Evolutionary conservation across 2,113 vertebrate species (phyloP).

Genomic region (Platanista minor): DNA sequence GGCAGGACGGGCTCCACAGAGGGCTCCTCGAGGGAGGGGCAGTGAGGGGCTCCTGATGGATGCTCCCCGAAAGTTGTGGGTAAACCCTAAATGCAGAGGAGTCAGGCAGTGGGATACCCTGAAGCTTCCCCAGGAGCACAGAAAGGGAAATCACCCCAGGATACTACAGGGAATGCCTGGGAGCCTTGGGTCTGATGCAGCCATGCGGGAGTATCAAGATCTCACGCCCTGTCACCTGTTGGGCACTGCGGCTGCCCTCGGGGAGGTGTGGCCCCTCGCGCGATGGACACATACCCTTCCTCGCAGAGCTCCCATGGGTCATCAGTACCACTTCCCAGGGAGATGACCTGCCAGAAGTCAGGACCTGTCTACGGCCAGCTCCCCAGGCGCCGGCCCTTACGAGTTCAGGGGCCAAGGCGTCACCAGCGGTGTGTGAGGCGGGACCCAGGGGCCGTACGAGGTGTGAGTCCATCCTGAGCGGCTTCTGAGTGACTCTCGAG

Average conservation of each 20-base stretch:
- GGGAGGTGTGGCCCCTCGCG: background rate
- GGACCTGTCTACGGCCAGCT: background rate
- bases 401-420: accelerated
- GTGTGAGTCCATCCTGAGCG: too few species aligned
- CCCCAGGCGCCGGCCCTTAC: background rate
- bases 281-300: background rate
- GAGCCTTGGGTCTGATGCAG: accelerated
- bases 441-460: accelerated
- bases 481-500: too few species aligned
- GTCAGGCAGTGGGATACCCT: too few species aligned
- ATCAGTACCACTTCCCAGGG: background rate
- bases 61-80: background rate
- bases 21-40: background rate
- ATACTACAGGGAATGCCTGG: accelerated
- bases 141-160: background rate
- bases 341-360: accelerated
- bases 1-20: background rate
- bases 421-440: background rate
- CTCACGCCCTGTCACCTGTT: background rate
- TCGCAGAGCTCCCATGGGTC: accelerated
- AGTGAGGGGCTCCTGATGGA: background rate
- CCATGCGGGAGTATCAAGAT: too few species aligned
- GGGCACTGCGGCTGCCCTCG: too few species aligned
- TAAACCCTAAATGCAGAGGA: too few species aligned
- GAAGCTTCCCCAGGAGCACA: background rate